Evolutionary conservation across 2,113 vertebrate species (phyloP).

Genomic region (Spilogale gracilis): DNA sequence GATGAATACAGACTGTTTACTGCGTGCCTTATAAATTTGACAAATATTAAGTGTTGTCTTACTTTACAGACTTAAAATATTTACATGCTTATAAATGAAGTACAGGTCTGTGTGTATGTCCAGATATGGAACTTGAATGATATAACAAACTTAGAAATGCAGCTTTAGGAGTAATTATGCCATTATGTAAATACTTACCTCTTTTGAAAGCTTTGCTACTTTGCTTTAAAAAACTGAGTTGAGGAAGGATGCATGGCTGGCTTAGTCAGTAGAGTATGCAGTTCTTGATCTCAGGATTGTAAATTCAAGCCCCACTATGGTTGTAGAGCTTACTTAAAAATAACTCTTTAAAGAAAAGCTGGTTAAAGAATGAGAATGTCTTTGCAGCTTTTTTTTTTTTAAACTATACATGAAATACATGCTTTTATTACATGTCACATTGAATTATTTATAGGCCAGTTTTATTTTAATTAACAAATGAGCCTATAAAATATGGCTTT

Average conservation of each 20-base stretch:
- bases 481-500: slow-evolving; percentile 63
- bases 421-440: slow-evolving; percentile 70
- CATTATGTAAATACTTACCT: slow-evolving; percentile 68
- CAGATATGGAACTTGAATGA: slow-evolving; percentile 52
- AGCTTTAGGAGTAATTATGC: slow-evolving; percentile 70
- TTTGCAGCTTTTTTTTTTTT: slow-evolving; percentile 72
- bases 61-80: slow-evolving; percentile 57
- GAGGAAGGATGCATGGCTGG: neutral
- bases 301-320: neutral
- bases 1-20: neutral
- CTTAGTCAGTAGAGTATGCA: neutral
- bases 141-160: slow-evolving; percentile 29
- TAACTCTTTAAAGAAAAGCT: too few relatives aligned
- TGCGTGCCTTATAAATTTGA: slow-evolving; percentile 10
- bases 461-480: slow-evolving; percentile 77
- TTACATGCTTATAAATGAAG: slow-evolving; percentile 57
- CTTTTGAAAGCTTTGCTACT: slow-evolving; percentile 61
- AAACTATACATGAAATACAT: slow-evolving; percentile 80
- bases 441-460: slow-evolving; percentile 76
- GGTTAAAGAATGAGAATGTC: slow-evolving; percentile 61
- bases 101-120: slow-evolving; percentile 9
- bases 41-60: neutral
- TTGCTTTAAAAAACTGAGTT: slow-evolving; percentile 75
- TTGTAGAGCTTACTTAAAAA: neutral
- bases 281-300: neutral